These are phyloP conservation scores for Zygaena filipendulae DNA, from an alignment of 2,888 invertebrate genomes.

Conservation along the genomic window DNA sequence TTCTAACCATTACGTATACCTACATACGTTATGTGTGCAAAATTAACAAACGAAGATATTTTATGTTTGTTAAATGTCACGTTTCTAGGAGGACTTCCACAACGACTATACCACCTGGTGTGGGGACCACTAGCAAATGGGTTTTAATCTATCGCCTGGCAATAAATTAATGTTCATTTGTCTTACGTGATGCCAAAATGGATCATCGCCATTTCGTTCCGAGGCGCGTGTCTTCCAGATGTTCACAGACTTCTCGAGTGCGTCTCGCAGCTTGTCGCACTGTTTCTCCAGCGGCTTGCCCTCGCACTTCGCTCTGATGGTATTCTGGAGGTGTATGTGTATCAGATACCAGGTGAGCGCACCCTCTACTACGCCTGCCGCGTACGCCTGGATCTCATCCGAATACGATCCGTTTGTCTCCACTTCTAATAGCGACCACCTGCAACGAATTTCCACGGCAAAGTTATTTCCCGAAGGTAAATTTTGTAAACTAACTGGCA, in stretches of 20 bases:
- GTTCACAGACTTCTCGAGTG: slow-evolving; percentile 72
- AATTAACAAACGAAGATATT: too few relatives aligned
- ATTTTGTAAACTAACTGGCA: too few relatives aligned
- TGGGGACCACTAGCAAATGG: too few relatives aligned
- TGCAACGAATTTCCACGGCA: too few relatives aligned
- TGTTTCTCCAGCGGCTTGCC: slow-evolving; percentile 55
- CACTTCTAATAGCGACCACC: slow-evolving; percentile 86
- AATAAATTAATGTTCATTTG: too few relatives aligned
- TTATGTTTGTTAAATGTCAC: too few relatives aligned
- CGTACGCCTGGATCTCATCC: slow-evolving; percentile 85
- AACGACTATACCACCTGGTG: too few relatives aligned
- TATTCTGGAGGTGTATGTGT: slow-evolving; percentile 82
- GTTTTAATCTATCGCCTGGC: too few relatives aligned
- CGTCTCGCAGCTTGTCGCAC: slow-evolving; percentile 74
- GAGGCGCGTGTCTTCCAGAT: slow-evolving; percentile 71
- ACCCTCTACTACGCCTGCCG: slow-evolving; percentile 88
- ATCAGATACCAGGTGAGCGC: slow-evolving; percentile 84
- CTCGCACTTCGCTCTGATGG: slow-evolving; percentile 60
- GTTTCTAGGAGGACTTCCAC: too few relatives aligned
- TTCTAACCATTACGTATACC: too few relatives aligned
- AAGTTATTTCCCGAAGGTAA: too few relatives aligned
- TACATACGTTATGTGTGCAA: too few relatives aligned
- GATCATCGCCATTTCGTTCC: slow-evolving; percentile 52
- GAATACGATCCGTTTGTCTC: slow-evolving; percentile 78
- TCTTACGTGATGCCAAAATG: slow-evolving; percentile 88